Conservation (phyloP, 2,797 vertebrate species). For the Malurus leucopterus region DNA sequence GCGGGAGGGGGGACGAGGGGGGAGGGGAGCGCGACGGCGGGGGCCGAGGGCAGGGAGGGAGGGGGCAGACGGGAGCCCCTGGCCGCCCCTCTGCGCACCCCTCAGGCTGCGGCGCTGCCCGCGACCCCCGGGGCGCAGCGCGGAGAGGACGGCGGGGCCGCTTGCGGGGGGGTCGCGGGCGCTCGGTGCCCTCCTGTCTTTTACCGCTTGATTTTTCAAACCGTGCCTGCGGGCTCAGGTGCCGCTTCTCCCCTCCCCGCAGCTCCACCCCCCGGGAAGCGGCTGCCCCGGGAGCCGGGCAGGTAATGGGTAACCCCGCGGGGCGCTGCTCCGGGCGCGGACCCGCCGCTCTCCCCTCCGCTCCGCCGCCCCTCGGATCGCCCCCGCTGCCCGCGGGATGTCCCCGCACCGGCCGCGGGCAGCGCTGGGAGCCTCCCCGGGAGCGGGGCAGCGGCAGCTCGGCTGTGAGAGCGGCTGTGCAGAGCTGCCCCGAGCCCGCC, state of each 20-base stretch:
- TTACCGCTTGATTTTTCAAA: constrained; percentile 28
- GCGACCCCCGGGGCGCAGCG: neutral
- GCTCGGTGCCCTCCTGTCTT: neutral
- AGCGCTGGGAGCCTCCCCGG: neutral
- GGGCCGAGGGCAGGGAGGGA: neutral
- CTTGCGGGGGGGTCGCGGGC: neutral
- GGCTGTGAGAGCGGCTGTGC: neutral
- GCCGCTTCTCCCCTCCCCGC: constrained; percentile 15
- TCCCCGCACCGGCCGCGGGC: neutral
- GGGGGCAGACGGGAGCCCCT: neutral
- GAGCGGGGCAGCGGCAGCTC: neutral
- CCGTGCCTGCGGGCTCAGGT: neutral
- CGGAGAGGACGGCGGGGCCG: neutral
- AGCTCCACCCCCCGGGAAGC: constrained; percentile 14
- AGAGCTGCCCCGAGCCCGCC: neutral
- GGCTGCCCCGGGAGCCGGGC: neutral
- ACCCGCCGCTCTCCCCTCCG: neutral
- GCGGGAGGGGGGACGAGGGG: neutral
- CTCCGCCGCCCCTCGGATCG: neutral
- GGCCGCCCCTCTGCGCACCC: neutral
- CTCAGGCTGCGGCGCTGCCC: neutral
- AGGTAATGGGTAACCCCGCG: neutral
- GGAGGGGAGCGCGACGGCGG: neutral
- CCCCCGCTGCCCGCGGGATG: neutral
- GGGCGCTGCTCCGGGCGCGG: neutral